Base-by-base conservation (phyloP, 2,888 invertebrate species). In the Drosophila helvetica region DNA sequence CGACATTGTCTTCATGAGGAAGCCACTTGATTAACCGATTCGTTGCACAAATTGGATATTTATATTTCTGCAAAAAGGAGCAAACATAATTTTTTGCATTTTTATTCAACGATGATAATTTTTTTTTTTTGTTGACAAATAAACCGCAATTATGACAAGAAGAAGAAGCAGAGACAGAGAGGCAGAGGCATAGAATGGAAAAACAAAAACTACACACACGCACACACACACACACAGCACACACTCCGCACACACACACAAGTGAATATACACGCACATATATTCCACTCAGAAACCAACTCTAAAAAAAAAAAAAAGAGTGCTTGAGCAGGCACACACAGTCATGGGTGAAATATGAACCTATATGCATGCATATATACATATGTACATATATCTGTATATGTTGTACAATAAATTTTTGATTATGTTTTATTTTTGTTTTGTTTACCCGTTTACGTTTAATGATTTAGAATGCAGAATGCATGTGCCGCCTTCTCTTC, bases 1-100 rank as follows among this genome's bases (percentile, higher is more conserved):
- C 75, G 90, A 90, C 90, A 90, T 90, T 62, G 86, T 85, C 82
- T 83, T 83, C 83, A 83, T 83, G 58, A 65, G 79, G 74, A 75
- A 63, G 82, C 79, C 61, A 64, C 53, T 53, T 61, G 51, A 46
- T 64, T 61, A 43, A 33, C 5, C 57, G 58, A 59, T 55, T 71
- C 48, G 75, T 74, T 79, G 54, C 67, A 55, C 55, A 60, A 61
- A 54, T 47, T 19, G 38, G 18, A 59, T 71, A 52, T 46, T 43
- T 70, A 58, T 60, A 69, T 55, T 80, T 55, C 54, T 67, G 71
- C 46, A 50, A 65, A 65, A 52, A 27, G 53, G 51, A 25, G 42
- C 25, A 60, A 46, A 43, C 56, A 18, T n/a, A 38, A 38, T 38
- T n/a, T 15, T 6, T 7, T 6, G 15, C 5, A 38, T 38, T 38